These are phyloP conservation scores for Scaptodrosophila latifasciaeformis DNA, from an alignment of 2,888 invertebrate species.

Conservation along the genomic window DNA sequence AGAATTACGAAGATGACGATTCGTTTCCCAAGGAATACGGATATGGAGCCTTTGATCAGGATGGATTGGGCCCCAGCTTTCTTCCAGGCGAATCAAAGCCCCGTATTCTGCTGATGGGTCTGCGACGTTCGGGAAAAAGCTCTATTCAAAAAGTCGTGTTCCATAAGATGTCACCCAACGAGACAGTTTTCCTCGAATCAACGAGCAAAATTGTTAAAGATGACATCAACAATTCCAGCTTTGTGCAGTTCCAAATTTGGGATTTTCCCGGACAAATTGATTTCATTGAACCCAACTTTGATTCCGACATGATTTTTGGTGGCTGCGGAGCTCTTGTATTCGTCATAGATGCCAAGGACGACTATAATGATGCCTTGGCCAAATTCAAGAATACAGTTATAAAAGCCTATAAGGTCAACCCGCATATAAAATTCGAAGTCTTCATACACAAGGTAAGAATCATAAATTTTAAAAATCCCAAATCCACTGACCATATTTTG, in stretches of 20 bases:
- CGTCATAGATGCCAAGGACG: conserved; percentile 99
- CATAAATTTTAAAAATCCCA: background rate
- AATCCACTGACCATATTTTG: conserved; percentile 11
- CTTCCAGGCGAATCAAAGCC: conserved; percentile 80
- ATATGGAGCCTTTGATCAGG: conserved; percentile 91
- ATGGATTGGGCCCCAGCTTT: conserved; percentile 72
- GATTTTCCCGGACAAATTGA: conserved; percentile 99
- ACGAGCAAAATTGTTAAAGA: conserved; percentile 99
- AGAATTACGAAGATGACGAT: conserved; percentile 79
- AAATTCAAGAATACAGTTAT: conserved; percentile 95
- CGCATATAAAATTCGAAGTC: conserved; percentile 96
- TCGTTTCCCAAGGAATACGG: conserved; percentile 94
- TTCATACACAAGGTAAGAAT: conserved; percentile 92
- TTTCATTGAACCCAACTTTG: conserved; percentile 96
- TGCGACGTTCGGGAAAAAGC: conserved; percentile 97
- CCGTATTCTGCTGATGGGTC: conserved; percentile 94
- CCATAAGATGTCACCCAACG: conserved; percentile 99
- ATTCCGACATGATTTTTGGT: conserved; percentile 96
- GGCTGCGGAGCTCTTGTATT: conserved; percentile 98
- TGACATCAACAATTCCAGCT: conserved; percentile 95
- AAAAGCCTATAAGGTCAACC: conserved; percentile 96
- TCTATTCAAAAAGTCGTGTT: conserved; percentile 99
- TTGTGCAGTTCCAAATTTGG: conserved; percentile 99
- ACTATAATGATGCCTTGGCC: conserved; percentile 95
- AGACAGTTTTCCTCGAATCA: conserved; percentile 97